Evolutionary conservation across 1,140 invertebrate genomes (phyloP).

Genomic region (Ceratosolen solmsi): DNA sequence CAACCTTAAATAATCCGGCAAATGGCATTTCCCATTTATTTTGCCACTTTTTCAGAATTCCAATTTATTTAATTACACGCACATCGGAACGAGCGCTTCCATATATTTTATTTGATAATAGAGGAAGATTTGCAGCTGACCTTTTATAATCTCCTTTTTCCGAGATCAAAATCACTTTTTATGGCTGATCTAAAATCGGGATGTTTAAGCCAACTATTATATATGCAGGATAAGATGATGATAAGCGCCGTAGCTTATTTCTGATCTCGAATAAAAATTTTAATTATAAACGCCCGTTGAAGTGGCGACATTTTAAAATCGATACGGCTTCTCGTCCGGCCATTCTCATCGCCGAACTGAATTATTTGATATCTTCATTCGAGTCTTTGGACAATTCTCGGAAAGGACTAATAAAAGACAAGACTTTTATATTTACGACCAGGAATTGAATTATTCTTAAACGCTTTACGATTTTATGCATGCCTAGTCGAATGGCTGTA

Average conservation of each 20-base stretch:
- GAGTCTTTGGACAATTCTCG: neutral
- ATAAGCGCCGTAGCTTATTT: neutral
- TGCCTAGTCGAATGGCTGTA: too few relatives aligned
- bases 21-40: neutral
- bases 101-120: neutral
- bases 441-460: too few relatives aligned
- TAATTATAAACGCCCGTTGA: too few relatives aligned
- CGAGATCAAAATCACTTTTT: neutral
- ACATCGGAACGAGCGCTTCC: too few relatives aligned
- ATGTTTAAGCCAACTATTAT: neutral
- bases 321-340: too few relatives aligned
- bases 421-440: too few relatives aligned
- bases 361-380: neutral
- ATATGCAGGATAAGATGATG: neutral
- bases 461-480: too few relatives aligned
- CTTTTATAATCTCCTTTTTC: neutral
- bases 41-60: neutral
- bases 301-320: too few relatives aligned
- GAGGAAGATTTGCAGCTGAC: neutral
- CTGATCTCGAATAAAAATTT: neutral
- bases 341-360: too few relatives aligned
- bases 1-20: neutral
- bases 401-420: neutral
- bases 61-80: neutral
- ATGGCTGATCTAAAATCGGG: constrained; percentile 4